Conservation (phyloP, 2,888 invertebrate genomes). For the Drosophila basisetae region DNA sequence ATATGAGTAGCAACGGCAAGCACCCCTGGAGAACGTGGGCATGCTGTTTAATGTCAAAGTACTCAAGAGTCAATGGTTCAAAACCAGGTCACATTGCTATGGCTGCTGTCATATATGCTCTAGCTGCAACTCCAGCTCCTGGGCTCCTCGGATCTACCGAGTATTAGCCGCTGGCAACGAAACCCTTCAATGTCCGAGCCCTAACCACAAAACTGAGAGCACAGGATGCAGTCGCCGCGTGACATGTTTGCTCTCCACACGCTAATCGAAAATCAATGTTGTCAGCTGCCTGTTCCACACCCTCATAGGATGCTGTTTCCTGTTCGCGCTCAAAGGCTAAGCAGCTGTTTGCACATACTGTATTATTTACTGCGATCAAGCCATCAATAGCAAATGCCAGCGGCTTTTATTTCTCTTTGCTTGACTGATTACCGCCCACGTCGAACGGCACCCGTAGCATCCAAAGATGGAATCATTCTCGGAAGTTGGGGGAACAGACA, state of each 20-base stretch:
- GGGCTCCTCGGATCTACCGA: not conserved
- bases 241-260: conserved; percentile 50
- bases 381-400: conserved; percentile 64
- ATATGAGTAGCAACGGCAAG: not conserved
- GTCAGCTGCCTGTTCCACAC: conserved; percentile 34
- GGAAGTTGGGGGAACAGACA: conserved; percentile 10
- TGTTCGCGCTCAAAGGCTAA: conserved; percentile 58
- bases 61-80: conserved; percentile 71
- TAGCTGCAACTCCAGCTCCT: conserved; percentile 1
- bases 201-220: conserved; percentile 11
- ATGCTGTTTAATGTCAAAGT: conserved; percentile 60
- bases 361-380: conserved; percentile 74
- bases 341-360: conserved; percentile 63
- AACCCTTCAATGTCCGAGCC: conserved; percentile 55
- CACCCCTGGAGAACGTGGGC: not conserved
- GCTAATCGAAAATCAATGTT: conserved; percentile 79
- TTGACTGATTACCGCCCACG: conserved; percentile 65
- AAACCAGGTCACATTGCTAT: conserved; percentile 70
- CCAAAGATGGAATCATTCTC: conserved; percentile 16
- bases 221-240: conserved; percentile 33
- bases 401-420: conserved; percentile 59
- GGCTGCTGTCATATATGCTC: conserved; percentile 55
- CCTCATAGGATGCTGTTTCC: conserved; percentile 29
- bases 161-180: conserved; percentile 50
- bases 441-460: not conserved